Conservation (phyloP, 2,888 invertebrate species). For the Cordylochernes scorpioides region DNA sequence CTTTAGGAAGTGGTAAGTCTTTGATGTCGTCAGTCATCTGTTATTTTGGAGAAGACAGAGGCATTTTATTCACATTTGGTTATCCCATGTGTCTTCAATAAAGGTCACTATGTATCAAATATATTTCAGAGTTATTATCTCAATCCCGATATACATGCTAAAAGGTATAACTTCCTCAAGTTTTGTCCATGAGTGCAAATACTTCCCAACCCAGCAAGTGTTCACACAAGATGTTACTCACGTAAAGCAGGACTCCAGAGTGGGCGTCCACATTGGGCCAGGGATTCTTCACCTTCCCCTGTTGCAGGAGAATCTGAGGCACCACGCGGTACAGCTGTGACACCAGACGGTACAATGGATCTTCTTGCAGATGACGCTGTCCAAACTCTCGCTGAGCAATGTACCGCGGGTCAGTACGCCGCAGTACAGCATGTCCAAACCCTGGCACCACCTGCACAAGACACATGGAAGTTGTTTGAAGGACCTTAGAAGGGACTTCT, state of each 20-base stretch:
- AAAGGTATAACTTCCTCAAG: too few species aligned
- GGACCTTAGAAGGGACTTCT: too few species aligned
- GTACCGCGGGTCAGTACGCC: constrained; percentile 79
- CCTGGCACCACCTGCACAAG: constrained; percentile 54
- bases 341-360: constrained; percentile 67
- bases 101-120: too few species aligned
- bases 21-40: too few species aligned
- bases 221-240: constrained; percentile 25
- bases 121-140: too few species aligned
- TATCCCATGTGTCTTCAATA: too few species aligned
- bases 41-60: too few species aligned
- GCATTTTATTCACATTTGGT: too few species aligned
- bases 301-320: constrained; percentile 64
- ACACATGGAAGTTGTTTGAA: not conserved
- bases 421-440: constrained; percentile 79
- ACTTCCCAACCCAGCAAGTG: too few species aligned
- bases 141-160: too few species aligned
- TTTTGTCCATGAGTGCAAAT: too few species aligned
- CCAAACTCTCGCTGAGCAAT: constrained; percentile 83
- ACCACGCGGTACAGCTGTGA: constrained; percentile 71
- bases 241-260: constrained; percentile 70
- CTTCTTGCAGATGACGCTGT: constrained; percentile 67
- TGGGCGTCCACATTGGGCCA: constrained; percentile 97
- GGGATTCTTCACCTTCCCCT: constrained; percentile 89
- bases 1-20: too few species aligned